phyloP scores from a whole-genome alignment of 1,140 invertebrate genomes.

The Camponotus pennsylvanicus region DNA sequence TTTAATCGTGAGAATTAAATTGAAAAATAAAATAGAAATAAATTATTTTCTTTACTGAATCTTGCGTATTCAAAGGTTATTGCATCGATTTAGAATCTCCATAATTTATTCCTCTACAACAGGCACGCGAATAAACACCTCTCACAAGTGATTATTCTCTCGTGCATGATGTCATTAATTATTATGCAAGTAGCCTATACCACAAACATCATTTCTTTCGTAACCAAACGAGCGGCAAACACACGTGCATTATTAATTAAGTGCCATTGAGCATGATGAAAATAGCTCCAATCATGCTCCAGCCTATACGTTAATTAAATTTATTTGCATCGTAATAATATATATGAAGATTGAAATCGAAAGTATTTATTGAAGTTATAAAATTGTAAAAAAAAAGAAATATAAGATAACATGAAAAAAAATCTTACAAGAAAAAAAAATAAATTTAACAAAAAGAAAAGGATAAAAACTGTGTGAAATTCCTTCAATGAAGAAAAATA shows the following conservation, averaged over 20 bases:
- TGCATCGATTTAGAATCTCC: background rate
- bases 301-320: background rate
- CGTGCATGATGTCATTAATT: slow-evolving; percentile 18
- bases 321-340: slow-evolving; percentile 20
- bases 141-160: background rate
- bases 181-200: slow-evolving; percentile 17
- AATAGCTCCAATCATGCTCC: background rate
- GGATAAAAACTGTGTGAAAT: background rate
- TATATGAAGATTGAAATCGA: background rate
- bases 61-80: background rate
- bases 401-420: no score
- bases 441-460: background rate
- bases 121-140: background rate
- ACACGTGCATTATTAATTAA: slow-evolving; percentile 2
- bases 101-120: slow-evolving; percentile 22
- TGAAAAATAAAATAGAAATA: background rate
- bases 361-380: background rate
- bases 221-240: slow-evolving; percentile 1
- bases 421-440: background rate
- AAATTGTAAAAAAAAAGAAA: background rate
- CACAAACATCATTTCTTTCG: background rate
- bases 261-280: background rate
- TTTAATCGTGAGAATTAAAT: background rate
- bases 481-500: background rate
- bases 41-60: background rate